Percentiles rank a stretch among this genome's conserved stretches.
These are phyloP conservation scores for Paramormyrops kingsleyae DNA, from an alignment of 2,113 vertebrate species.

Conservation along the genomic window DNA sequence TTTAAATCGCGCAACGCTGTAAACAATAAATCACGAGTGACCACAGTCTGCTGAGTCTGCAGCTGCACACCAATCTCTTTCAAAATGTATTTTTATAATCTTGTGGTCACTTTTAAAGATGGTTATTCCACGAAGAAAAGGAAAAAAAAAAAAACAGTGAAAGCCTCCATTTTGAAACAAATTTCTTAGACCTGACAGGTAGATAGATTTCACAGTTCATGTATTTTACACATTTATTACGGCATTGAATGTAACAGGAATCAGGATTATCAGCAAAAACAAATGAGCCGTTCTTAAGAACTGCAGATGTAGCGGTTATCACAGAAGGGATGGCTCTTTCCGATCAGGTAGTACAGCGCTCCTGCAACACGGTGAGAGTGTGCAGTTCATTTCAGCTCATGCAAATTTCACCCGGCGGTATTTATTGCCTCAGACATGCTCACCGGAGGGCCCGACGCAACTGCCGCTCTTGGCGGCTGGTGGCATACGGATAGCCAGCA, in stretches of 20 bases:
- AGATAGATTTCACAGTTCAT: neutral
- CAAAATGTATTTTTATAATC: neutral
- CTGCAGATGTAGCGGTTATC: conserved; percentile 33
- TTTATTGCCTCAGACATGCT: conserved; percentile 55
- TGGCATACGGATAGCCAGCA: conserved; percentile 2
- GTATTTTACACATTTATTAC: conserved; percentile 33
- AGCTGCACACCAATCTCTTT: neutral
- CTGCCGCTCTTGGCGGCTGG: neutral
- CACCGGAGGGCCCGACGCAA: neutral
- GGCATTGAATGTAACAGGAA: conserved; percentile 51
- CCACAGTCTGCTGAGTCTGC: neutral
- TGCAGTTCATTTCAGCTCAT: conserved; percentile 12
- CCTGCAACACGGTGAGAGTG: conserved; percentile 10
- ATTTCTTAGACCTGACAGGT: neutral
- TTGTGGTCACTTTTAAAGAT: neutral
- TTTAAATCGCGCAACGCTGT: conserved; percentile 4
- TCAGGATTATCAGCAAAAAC: conserved; percentile 29
- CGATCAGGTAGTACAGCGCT: neutral
- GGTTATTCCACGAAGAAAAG: neutral
- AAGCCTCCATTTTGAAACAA: conserved; percentile 7
- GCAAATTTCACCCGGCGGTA: conserved; percentile 22
- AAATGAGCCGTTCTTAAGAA: conserved; percentile 35
- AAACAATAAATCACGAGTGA: conserved; percentile 6
- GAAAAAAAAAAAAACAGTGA: neutral
- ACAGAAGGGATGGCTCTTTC: neutral